A percentile compares a stretch with the other conserved stretches of the same genome.
These are phyloP conservation scores for Stegastes partitus DNA, from an alignment of 2,113 vertebrate species.

Conservation along the genomic window DNA sequence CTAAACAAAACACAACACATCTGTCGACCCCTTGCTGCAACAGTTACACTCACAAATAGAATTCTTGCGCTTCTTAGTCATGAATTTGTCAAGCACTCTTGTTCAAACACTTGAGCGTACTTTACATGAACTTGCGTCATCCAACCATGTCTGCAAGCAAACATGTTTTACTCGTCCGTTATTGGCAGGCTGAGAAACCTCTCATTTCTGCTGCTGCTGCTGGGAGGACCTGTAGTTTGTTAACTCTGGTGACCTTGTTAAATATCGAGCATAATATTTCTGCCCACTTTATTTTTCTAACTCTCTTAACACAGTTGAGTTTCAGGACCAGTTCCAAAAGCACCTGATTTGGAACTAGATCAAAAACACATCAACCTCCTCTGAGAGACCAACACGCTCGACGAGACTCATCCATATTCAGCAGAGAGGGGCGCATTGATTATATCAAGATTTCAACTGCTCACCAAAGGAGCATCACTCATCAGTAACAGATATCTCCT, in stretches of 20 bases:
- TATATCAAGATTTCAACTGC: background rate
- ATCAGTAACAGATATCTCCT: background rate
- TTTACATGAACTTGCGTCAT: background rate
- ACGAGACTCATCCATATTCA: slow-evolving; percentile 9
- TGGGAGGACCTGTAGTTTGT: too few relatives aligned
- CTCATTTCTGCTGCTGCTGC: too few relatives aligned
- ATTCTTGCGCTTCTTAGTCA: background rate
- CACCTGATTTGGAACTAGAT: too few relatives aligned
- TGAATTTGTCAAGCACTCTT: background rate
- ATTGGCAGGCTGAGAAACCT: too few relatives aligned
- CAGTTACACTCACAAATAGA: background rate
- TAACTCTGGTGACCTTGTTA: too few relatives aligned
- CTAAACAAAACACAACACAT: too few relatives aligned
- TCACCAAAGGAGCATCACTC: background rate
- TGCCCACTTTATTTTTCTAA: background rate
- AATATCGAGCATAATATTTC: too few relatives aligned
- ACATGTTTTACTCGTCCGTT: too few relatives aligned
- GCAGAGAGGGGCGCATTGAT: background rate
- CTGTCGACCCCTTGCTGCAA: background rate
- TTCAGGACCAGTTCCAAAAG: too few relatives aligned
- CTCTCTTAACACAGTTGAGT: background rate
- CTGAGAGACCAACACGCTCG: too few relatives aligned
- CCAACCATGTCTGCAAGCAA: background rate
- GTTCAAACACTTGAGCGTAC: background rate
- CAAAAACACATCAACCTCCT: too few relatives aligned